A percentile compares a stretch with the other conserved stretches of the same genome.
These are phyloP conservation scores for Ophiodon elongatus DNA, from an alignment of 2,113 vertebrate species.

Conservation along the genomic window DNA sequence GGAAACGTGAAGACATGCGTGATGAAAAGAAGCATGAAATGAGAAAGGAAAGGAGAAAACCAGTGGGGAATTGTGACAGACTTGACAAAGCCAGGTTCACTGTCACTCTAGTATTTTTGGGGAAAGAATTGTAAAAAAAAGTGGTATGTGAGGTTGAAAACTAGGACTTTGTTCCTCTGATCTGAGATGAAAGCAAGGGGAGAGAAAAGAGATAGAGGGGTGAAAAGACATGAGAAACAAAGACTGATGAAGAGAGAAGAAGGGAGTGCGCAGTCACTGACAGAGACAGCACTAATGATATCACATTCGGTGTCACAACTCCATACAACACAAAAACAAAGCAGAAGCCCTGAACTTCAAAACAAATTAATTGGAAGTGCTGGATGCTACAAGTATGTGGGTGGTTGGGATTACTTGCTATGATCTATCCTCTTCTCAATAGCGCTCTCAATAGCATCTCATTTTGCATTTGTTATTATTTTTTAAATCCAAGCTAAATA, in stretches of 20 bases:
- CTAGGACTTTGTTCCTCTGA: slow-evolving; percentile 48
- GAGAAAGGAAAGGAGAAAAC: slow-evolving; percentile 3
- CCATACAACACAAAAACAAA: slow-evolving; percentile 57
- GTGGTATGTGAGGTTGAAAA: slow-evolving; percentile 43
- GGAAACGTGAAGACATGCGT: slow-evolving; percentile 6
- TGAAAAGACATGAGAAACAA: slow-evolving; percentile 29
- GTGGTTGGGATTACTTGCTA: slow-evolving; percentile 38
- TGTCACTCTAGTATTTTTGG: background rate
- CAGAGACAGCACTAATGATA: slow-evolving; percentile 62
- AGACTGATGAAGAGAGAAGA: slow-evolving; percentile 49
- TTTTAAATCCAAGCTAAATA: background rate
- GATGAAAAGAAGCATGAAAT: slow-evolving; percentile 39
- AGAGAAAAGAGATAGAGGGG: slow-evolving; percentile 11
- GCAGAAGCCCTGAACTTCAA: slow-evolving; percentile 66
- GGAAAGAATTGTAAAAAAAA: slow-evolving; percentile 4
- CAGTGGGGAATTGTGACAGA: background rate
- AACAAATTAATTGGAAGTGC: slow-evolving; percentile 75
- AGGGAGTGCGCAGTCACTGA: slow-evolving; percentile 32
- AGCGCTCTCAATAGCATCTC: background rate
- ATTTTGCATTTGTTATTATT: slow-evolving; percentile 2
- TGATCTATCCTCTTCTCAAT: slow-evolving; percentile 30
- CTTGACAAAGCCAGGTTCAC: slow-evolving; percentile 14
- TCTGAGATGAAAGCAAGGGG: slow-evolving; percentile 61
- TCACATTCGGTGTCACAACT: slow-evolving; percentile 50
- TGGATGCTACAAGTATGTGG: slow-evolving; percentile 58